Base-by-base conservation (phyloP, 2,113 vertebrate species). In the Ceyx melanurus region DNA sequence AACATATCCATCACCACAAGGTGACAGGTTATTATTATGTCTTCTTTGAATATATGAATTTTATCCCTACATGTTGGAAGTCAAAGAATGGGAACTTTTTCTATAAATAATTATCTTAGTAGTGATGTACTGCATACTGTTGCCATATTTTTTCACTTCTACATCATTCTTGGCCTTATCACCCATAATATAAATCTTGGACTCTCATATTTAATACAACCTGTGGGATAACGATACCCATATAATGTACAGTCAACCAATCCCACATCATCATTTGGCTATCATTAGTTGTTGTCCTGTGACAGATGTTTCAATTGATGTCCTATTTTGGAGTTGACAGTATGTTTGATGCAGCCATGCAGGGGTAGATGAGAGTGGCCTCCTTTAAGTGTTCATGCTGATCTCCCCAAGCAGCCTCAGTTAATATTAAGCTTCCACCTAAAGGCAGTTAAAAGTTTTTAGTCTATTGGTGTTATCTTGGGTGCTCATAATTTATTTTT, bases 11-110 rank as follows among this genome's bases (percentile, higher is more conserved):
- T 98, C 98, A 97, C 88, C 73, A 54, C 79, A 94, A 86, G 86
- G 80, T 40, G 53, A 94, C 96, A 95, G 95, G 96, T 97, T 97
- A 97, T 98, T 98, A 97, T 96, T 95, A 97, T 96, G 97, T 97
- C 98, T 95, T 96, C 96, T 98, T 98, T 98, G 97, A 98, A 98
- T 98, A 97, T 97, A 97, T 98, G 95, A 98, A 97, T 98, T 97
- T 95, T 97, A 94, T 96, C 88, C 65, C 89, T 95, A 86, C 48
- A 9, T 86, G 90, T 95, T 97, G 81, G 96, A 96, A 97, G 95
- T 92, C 95, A 88, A 92, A 93, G 96, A 97, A 97, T 95, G 96
- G 97, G 96, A 96, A 97, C 93, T 98, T 98, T 98, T 97, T 94
- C 92, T 97, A 96, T 98, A 98, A 98, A 97, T 98, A 98, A 97